Percentiles rank a stretch among this genome's conserved stretches.
These are phyloP conservation scores for Eutolmus rufibarbis DNA, from an alignment of 2,888 invertebrate species.

Conservation along the genomic window DNA sequence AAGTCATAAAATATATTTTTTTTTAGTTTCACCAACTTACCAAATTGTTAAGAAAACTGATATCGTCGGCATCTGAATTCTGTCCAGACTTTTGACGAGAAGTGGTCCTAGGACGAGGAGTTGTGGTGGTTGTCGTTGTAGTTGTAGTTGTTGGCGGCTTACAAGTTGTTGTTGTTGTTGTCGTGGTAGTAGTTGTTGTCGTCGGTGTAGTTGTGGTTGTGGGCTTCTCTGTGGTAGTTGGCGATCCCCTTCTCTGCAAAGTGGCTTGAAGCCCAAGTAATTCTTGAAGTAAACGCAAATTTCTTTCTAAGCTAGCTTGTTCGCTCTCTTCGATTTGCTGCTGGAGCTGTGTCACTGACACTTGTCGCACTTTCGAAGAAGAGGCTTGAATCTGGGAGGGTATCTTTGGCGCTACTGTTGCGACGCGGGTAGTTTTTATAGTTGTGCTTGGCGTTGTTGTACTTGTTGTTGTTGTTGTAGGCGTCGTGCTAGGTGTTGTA, in stretches of 20 bases:
- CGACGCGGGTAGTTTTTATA: not conserved
- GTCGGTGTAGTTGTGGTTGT: conserved; percentile 42
- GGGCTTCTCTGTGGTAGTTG: conserved; percentile 33
- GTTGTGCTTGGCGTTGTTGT: not conserved
- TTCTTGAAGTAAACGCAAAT: conserved; percentile 48
- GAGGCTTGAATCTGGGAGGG: not conserved
- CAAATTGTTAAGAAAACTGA: conserved; percentile 69
- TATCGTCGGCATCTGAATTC: conserved; percentile 67
- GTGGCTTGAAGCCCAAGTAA: conserved; percentile 44
- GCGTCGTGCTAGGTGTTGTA: conserved; percentile 55
- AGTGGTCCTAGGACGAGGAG: conserved; percentile 53
- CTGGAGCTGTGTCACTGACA: conserved; percentile 46
- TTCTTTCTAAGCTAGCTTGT: conserved; percentile 41
- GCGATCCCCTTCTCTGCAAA: not conserved
- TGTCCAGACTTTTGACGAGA: not conserved
- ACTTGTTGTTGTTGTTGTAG: conserved; percentile 17
- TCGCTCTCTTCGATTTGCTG: conserved; percentile 44
- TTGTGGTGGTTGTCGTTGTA: conserved; percentile 55
- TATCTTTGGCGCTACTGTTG: not conserved
- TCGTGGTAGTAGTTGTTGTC: conserved; percentile 47
- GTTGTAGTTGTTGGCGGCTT: conserved; percentile 48
- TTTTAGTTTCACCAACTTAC: conserved; percentile 58
- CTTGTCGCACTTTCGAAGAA: conserved; percentile 23
- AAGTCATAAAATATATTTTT: not conserved
- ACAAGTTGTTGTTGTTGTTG: conserved; percentile 50